Conservation (phyloP, 37 sponge, comb jelly and placozoan species). For the Geodia barretti region DNA sequence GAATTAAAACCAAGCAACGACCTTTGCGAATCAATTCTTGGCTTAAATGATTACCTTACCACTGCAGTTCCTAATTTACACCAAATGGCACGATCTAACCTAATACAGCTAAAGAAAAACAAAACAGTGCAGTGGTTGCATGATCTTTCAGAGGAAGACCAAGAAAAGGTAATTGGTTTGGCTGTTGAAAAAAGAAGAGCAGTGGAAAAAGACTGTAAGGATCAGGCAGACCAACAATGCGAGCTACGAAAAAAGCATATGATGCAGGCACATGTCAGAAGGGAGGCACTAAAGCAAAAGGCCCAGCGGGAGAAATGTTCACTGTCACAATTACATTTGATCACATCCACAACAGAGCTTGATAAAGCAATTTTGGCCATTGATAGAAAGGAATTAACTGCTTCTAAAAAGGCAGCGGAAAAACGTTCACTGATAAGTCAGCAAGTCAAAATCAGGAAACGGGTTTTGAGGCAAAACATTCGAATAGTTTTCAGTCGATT, state of each 20-base stretch:
- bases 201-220: slow-evolving; percentile 18
- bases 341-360: slow-evolving; percentile 25
- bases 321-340: slow-evolving; percentile 23
- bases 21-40: slow-evolving; percentile 50
- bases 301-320: slow-evolving; percentile 5
- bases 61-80: slow-evolving; percentile 34
- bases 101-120: slow-evolving; percentile 47
- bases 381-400: background rate
- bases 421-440: slow-evolving; percentile 7
- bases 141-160: slow-evolving; percentile 11
- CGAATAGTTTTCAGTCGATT: slow-evolving; percentile 17
- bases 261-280: background rate
- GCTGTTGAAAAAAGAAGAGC: slow-evolving; percentile 8
- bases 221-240: background rate
- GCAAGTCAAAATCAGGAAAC: slow-evolving; percentile 42
- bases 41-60: slow-evolving; percentile 42
- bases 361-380: slow-evolving; percentile 5
- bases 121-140: slow-evolving; percentile 44
- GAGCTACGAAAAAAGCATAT: slow-evolving; percentile 3
- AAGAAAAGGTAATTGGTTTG: background rate
- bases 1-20: slow-evolving; percentile 51
- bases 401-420: background rate
- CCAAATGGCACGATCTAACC: slow-evolving; percentile 38
- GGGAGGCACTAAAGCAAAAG: slow-evolving; percentile 17
- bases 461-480: slow-evolving; percentile 28